These are phyloP conservation scores for Halesus radiatus DNA, from an alignment of 1,140 invertebrate species.

Conservation along the genomic window DNA sequence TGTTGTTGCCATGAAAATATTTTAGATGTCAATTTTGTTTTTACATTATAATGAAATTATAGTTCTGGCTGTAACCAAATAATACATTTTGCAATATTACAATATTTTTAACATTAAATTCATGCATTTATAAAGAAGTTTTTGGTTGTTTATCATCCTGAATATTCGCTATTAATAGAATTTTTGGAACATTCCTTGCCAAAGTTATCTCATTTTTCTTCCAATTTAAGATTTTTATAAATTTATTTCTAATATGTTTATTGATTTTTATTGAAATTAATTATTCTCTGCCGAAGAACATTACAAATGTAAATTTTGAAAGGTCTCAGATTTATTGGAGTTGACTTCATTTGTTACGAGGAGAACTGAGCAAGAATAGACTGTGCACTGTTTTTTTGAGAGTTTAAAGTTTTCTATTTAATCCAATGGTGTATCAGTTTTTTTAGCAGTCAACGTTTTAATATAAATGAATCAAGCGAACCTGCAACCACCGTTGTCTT, in stretches of 20 bases:
- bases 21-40: background rate
- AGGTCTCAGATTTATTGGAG: background rate
- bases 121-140: background rate
- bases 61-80: background rate
- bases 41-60: background rate
- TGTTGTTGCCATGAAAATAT: background rate
- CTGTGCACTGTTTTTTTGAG: conserved; percentile 17
- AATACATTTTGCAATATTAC: background rate
- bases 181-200: background rate
- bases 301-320: background rate
- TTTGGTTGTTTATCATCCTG: too few species aligned
- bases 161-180: too few species aligned
- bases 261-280: background rate
- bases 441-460: too few species aligned
- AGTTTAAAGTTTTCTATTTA: background rate
- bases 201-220: background rate
- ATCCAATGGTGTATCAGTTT: too few species aligned
- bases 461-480: too few species aligned
- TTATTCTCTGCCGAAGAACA: background rate
- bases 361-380: conserved; percentile 34
- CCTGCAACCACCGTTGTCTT: too few species aligned
- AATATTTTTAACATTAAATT: background rate
- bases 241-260: background rate
- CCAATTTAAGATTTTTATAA: conserved; percentile 1
- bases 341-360: conserved; percentile 19